A percentile compares a stretch with the other conserved stretches of the same genome.
Conservation (phyloP, 2,113 vertebrate species). For the Asarcornis scutulata region DNA sequence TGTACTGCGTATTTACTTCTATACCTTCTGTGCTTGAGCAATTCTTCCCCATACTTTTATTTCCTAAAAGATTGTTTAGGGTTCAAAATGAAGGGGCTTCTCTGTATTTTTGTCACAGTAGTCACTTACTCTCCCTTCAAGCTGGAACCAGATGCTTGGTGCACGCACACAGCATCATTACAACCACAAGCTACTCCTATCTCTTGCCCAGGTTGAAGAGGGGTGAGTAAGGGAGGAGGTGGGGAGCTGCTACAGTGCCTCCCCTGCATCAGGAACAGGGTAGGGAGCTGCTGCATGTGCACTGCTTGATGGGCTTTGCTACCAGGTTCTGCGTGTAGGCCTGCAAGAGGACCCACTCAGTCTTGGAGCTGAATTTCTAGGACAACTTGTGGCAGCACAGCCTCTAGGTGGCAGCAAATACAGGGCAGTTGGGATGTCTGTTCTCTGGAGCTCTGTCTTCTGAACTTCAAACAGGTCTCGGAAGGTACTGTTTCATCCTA, state of each 20-base stretch:
- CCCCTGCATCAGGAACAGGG: neutral
- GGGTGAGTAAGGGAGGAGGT: neutral
- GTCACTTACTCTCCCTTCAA: neutral
- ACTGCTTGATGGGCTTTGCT: neutral
- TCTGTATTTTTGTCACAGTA: neutral
- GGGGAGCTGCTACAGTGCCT: neutral
- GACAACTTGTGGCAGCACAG: neutral
- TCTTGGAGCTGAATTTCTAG: fast-evolving
- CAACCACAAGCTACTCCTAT: neutral
- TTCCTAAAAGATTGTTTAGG: neutral
- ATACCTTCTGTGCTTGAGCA: neutral
- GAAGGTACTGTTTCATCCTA: neutral
- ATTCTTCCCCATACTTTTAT: neutral
- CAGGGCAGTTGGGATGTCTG: fast-evolving
- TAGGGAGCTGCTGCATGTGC: neutral
- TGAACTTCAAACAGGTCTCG: fast-evolving
- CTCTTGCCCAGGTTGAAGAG: neutral
- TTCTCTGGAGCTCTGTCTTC: neutral
- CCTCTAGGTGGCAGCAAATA: neutral
- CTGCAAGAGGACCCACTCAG: fast-evolving
- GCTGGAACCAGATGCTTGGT: neutral
- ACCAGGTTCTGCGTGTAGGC: fast-evolving
- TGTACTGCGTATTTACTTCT: neutral
- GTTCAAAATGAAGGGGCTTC: neutral
- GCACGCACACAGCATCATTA: fast-evolving